These are phyloP conservation scores for Apteryx owenii DNA, from an alignment of 2,113 vertebrate species.

Conservation along the genomic window DNA sequence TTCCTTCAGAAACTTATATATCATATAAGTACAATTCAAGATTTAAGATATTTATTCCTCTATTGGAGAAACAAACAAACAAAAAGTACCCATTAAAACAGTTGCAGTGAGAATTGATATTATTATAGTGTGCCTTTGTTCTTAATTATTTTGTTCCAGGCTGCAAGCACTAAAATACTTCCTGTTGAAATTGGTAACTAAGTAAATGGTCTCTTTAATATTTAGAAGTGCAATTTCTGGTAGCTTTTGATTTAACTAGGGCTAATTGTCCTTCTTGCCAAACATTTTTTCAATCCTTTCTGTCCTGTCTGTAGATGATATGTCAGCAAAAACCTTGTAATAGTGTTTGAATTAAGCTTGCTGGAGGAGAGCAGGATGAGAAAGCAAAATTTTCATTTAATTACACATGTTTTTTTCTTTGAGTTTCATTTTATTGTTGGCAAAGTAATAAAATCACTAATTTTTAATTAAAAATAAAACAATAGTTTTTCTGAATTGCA, in stretches of 20 bases:
- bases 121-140: not conserved
- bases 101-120: not conserved
- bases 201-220: constrained; percentile 39
- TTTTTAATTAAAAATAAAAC: constrained; percentile 46
- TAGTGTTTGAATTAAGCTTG: constrained; percentile 22
- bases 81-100: not conserved
- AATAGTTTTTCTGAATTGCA: constrained; percentile 20
- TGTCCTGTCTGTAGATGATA: not conserved
- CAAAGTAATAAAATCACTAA: not conserved
- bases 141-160: constrained; percentile 5
- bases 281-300: not conserved
- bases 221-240: constrained; percentile 29
- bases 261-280: constrained; percentile 34
- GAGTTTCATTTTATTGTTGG: not conserved
- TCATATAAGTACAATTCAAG: not conserved
- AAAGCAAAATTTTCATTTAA: constrained; percentile 3
- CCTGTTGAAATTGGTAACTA: not conserved
- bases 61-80: not conserved
- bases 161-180: constrained; percentile 23
- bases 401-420: not conserved
- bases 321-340: constrained; percentile 11
- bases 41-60: not conserved
- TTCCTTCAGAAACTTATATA: not conserved
- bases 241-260: not conserved
- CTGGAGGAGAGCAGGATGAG: not conserved